Conservation (phyloP, 2,888 invertebrate genomes). For the Copidosoma aretas region DNA sequence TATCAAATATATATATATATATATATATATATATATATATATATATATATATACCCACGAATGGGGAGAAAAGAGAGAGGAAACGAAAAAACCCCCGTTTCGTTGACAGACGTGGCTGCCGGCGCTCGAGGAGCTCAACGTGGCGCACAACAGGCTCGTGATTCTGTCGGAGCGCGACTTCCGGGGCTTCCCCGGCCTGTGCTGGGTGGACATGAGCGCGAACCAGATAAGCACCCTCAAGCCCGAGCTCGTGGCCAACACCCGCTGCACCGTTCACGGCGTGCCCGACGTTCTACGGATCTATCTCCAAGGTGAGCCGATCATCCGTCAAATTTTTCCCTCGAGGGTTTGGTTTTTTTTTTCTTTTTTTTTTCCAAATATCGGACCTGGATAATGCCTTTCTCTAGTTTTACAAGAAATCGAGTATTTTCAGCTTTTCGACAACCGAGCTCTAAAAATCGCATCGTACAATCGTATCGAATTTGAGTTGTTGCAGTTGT, state of each 20-base stretch:
- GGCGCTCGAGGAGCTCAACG: slow-evolving; percentile 76
- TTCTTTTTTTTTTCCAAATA: no score
- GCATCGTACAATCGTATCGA: no score
- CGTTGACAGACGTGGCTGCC: slow-evolving; percentile 81
- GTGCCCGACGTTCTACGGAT: slow-evolving; percentile 80
- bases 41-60: no score
- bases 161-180: slow-evolving; percentile 80
- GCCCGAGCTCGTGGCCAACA: slow-evolving; percentile 79
- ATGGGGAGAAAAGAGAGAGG: no score
- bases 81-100: not conserved
- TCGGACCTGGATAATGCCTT: no score
- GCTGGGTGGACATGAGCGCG: slow-evolving; percentile 79
- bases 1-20: no score
- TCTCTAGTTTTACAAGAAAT: no score
- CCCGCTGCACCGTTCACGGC: slow-evolving; percentile 80
- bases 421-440: no score
- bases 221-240: slow-evolving; percentile 78
- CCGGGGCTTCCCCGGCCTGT: slow-evolving; percentile 81
- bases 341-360: no score
- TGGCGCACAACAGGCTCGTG: slow-evolving; percentile 76
- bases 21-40: no score
- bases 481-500: no score
- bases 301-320: slow-evolving; percentile 75
- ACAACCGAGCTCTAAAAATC: no score
- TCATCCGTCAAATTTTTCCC: not conserved